Evolutionary conservation across 92 coral and sea anemone species (phyloP), one percentile per base, ranked within the genome.

Genomic region (Scolanthus callimorphus): DNA sequence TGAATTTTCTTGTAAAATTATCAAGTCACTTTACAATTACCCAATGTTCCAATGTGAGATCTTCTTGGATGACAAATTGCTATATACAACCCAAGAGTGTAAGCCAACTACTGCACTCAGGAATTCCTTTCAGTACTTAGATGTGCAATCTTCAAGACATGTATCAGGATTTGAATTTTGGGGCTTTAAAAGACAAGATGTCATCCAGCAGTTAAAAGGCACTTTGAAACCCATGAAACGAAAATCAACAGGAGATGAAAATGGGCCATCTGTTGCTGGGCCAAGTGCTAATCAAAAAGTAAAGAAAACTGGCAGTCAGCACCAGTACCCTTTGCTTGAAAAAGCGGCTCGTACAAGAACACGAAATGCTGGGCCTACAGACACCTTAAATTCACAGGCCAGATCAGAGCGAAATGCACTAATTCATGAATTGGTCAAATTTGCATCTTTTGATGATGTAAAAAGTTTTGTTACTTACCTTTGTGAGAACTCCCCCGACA

Each of bases 361-460:
- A 22, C 43, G 74, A 28, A 55, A 55, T 67, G 74, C 74, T 29
- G n/a, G n/a, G n/a, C n/a, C n/a, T n/a, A n/a, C n/a, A n/a, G n/a
- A n/a, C n/a, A n/a, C n/a, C n/a, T n/a, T n/a, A n/a, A n/a, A n/a
- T n/a, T n/a, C n/a, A n/a, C n/a, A n/a, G 74, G 52, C 66, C 28
- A 38, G 29, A 58, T 20, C 49, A 57, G 54, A 67, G 10, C 74
- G 74, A 67, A 67, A 67, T 58, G 31, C 51, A 2, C 67, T 67
- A 20, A 23, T 67, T 37, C 74, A 67, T n/a, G 63, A 67, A 27
- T 12, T 39, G 31, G 66, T 67, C 17, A 67, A 67, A 28, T 67
- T 67, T 67, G 39, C 74, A 34, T 67, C 74, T 29, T 53, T 58
- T 57, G 43, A 67, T 38, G 74, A 67, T 28, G 67, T 67, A 55